phyloP scores from a whole-genome alignment of 2,888 invertebrate species.

The Malacosoma neustria region DNA sequence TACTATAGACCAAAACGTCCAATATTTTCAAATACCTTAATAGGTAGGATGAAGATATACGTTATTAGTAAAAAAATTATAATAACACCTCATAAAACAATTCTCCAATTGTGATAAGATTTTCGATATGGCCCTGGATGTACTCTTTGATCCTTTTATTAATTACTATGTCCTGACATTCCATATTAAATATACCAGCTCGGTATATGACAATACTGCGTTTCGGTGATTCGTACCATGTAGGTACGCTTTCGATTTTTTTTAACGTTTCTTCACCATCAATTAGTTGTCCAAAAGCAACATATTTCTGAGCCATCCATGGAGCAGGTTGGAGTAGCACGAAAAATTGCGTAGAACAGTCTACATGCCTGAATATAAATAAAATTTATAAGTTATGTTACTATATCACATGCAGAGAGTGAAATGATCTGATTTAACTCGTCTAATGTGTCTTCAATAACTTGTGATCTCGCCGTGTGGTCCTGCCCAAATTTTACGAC shows the following conservation, averaged over 20 bases:
- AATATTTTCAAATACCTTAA: too few relatives aligned
- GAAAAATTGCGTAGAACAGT: slow-evolving; percentile 82
- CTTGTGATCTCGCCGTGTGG: too few relatives aligned
- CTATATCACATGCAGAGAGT: too few relatives aligned
- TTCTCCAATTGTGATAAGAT: slow-evolving; percentile 36
- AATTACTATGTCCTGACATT: slow-evolving; percentile 44
- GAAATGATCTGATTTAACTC: too few relatives aligned
- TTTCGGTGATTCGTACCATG: slow-evolving; percentile 77
- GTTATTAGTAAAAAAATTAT: too few relatives aligned
- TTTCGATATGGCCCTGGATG: slow-evolving; percentile 46
- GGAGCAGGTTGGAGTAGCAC: slow-evolving; percentile 77
- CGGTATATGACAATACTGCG: slow-evolving; percentile 31
- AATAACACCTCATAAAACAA: slow-evolving; percentile 37
- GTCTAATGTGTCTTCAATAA: too few relatives aligned
- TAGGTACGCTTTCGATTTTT: slow-evolving; percentile 75
- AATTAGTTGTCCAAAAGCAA: slow-evolving; percentile 83
- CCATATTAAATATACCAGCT: slow-evolving; percentile 49
- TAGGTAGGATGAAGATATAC: too few relatives aligned
- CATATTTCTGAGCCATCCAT: slow-evolving; percentile 83
- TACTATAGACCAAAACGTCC: too few relatives aligned
- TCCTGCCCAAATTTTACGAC: too few relatives aligned
- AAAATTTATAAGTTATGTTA: too few relatives aligned
- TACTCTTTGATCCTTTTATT: slow-evolving; percentile 42
- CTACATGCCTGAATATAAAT: slow-evolving; percentile 71
- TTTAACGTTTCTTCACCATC: slow-evolving; percentile 77